Evolutionary conservation across 2,888 invertebrate species (phyloP).

Genomic region (Chalcis sispes): DNA sequence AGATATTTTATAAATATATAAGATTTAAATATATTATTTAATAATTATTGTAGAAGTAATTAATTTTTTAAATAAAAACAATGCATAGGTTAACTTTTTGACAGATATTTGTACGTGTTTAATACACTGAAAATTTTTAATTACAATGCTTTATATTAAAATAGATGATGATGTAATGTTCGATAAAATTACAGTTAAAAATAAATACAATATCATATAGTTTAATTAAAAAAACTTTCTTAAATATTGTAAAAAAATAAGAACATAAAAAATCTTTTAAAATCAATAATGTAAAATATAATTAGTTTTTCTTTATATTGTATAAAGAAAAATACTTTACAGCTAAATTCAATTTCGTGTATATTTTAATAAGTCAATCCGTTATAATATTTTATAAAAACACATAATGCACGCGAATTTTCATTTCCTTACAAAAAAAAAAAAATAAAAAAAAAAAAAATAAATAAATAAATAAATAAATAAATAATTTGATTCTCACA

Average conservation of each 20-base stretch:
- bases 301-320: no score
- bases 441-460: background rate
- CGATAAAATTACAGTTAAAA: background rate
- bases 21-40: background rate
- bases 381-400: no score
- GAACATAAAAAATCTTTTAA: no score
- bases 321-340: no score
- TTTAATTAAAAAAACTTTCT: background rate
- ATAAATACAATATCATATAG: background rate
- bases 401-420: no score
- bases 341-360: no score
- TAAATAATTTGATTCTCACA: background rate
- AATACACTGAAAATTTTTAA: background rate
- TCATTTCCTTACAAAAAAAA: no score
- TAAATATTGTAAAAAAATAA: background rate
- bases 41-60: background rate
- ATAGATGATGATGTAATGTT: background rate
- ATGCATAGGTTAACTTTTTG: conserved; percentile 22
- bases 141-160: background rate
- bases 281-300: no score
- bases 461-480: background rate
- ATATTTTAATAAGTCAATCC: background rate
- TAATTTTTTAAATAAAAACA: background rate
- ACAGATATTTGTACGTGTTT: conserved; percentile 12
- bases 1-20: background rate